phyloP scores from a whole-genome alignment of 23 tunicate genomes.

The Corella eumyota region DNA sequence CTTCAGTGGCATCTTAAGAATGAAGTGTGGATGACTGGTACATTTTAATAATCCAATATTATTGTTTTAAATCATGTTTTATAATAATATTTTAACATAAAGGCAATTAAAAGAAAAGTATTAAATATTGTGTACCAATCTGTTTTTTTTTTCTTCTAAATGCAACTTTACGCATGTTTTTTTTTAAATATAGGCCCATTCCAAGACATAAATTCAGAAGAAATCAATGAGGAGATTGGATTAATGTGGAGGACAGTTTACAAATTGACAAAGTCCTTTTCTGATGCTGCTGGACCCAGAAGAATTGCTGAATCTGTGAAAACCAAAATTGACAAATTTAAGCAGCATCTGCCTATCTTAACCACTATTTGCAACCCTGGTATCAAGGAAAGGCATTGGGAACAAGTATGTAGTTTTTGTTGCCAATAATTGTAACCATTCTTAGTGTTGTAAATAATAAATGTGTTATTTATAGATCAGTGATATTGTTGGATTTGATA shows the following conservation, averaged over 20 bases:
- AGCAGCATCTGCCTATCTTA: conserved; percentile 78
- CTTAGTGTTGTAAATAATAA: background rate
- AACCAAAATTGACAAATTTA: conserved; percentile 90
- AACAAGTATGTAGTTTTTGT: conserved; percentile 34
- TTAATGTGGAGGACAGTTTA: conserved; percentile 84
- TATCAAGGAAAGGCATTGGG: conserved; percentile 95
- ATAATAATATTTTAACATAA: background rate
- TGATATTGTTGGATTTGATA: conserved; percentile 87
- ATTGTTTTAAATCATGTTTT: background rate
- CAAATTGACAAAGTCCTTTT: conserved; percentile 82
- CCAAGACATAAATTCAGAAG: conserved; percentile 74
- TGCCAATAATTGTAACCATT: background rate
- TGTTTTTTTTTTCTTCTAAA: too few species aligned
- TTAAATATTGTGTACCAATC: too few species aligned
- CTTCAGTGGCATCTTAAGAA: conserved; percentile 76
- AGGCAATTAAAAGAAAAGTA: too few species aligned
- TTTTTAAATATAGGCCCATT: conserved; percentile 47
- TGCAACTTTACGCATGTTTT: background rate
- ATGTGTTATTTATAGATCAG: conserved; percentile 52
- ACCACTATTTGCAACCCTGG: conserved; percentile 92
- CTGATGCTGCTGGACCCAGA: conserved; percentile 84
- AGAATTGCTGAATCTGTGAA: conserved; percentile 81
- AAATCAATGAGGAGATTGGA: conserved; percentile 71
- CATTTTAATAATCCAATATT: background rate
- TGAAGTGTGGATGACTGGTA: conserved; percentile 88